Percentiles rank a stretch among this genome's conserved stretches.
These are phyloP conservation scores for Paradisaea rubra DNA, from an alignment of 2,113 vertebrate species.

Conservation along the genomic window DNA sequence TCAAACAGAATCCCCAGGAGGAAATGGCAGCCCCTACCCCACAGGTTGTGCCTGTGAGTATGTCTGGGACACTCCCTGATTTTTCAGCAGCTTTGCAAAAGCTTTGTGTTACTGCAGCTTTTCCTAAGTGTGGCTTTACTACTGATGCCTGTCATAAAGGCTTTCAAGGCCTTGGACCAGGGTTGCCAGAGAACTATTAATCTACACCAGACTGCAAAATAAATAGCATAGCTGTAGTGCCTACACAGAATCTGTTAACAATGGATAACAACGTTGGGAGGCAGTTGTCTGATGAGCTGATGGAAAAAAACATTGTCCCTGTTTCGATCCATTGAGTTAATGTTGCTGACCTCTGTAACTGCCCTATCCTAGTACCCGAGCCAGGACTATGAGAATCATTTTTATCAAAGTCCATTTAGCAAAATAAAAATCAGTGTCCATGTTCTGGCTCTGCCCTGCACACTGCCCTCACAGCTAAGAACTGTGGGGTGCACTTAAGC, in stretches of 20 bases:
- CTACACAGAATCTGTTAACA: background rate
- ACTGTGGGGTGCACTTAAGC: background rate
- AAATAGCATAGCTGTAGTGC: background rate
- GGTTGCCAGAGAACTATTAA: background rate
- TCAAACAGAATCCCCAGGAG: background rate
- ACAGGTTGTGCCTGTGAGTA: background rate
- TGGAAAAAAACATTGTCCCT: background rate
- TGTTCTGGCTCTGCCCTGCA: background rate
- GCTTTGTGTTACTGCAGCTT: background rate
- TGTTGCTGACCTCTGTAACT: background rate
- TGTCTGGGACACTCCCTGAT: background rate
- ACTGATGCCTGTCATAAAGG: background rate
- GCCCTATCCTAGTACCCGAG: background rate
- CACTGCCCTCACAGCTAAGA: background rate
- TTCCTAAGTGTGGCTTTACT: background rate
- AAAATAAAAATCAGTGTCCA: background rate
- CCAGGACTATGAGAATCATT: background rate
- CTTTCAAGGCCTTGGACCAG: background rate
- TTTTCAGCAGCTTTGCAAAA: background rate
- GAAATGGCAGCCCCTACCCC: accelerated
- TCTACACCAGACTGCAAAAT: background rate
- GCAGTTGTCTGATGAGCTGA: background rate
- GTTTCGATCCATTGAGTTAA: background rate
- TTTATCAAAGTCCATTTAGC: background rate
- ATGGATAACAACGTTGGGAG: background rate